Percentiles rank a stretch among this genome's conserved stretches.
phyloP scores from a whole-genome alignment of 1,140 invertebrate species.

The Orchesella cincta region DNA sequence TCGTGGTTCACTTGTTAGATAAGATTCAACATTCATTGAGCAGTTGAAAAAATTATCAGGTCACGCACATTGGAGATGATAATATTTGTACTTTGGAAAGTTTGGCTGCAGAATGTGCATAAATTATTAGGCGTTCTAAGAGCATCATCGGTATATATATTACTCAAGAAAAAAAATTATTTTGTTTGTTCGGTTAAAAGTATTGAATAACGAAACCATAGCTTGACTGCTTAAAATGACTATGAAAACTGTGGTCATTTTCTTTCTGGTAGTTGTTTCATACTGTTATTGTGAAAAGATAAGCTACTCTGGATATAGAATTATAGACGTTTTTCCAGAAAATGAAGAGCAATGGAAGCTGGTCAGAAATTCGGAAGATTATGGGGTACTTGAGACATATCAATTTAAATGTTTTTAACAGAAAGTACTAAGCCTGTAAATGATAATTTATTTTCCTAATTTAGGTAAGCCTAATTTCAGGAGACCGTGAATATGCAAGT shows the following conservation, averaged over 20 bases:
- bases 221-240: not conserved
- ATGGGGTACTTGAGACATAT: not conserved
- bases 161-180: not conserved
- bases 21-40: too few relatives aligned
- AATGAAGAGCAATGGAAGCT: not conserved
- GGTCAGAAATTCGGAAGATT: not conserved
- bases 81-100: not conserved
- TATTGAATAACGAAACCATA: not conserved
- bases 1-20: too few relatives aligned
- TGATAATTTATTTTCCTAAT: not conserved
- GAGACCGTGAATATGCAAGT: not conserved
- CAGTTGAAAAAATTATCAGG: too few relatives aligned
- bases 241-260: not conserved
- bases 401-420: not conserved
- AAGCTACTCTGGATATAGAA: not conserved
- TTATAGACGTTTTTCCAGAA: not conserved
- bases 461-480: not conserved
- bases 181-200: not conserved
- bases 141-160: not conserved
- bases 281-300: not conserved
- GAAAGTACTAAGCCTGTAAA: not conserved
- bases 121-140: too few relatives aligned
- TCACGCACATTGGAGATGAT: too few relatives aligned
- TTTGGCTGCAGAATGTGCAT: not conserved
- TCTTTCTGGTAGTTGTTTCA: not conserved